phyloP scores from a whole-genome alignment of 2,113 vertebrate genomes.

The Perccottus glenii region DNA sequence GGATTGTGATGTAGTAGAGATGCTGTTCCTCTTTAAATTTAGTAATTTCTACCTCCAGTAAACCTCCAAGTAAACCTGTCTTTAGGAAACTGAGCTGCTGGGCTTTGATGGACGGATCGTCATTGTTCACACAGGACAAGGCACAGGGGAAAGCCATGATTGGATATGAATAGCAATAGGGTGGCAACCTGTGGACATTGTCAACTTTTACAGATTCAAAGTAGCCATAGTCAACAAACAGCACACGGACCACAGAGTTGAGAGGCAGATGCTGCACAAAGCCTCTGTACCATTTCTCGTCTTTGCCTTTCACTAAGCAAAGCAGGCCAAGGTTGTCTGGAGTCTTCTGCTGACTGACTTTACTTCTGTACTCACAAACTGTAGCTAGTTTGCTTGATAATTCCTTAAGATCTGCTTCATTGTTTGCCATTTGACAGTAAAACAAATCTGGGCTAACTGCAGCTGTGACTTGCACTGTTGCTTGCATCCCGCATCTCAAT shows the following conservation, averaged over 20 bases:
- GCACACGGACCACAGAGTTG: constrained; percentile 80
- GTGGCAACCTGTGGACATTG: constrained; percentile 80
- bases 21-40: constrained; percentile 66
- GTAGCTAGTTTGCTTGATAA: constrained; percentile 79
- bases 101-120: constrained; percentile 62
- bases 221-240: constrained; percentile 90
- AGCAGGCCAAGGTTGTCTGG: constrained; percentile 83
- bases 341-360: constrained; percentile 41
- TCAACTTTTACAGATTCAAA: constrained; percentile 81
- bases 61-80: constrained; percentile 79
- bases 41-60: constrained; percentile 76
- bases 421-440: constrained; percentile 84
- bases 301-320: constrained; percentile 86
- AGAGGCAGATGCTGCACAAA: constrained; percentile 84
- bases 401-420: constrained; percentile 77
- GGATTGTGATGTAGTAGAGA: constrained; percentile 82
- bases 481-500: constrained; percentile 76
- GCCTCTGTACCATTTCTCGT: constrained; percentile 88
- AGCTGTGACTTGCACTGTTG: constrained; percentile 82
- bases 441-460: constrained; percentile 82
- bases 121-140: constrained; percentile 72
- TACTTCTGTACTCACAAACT: constrained; percentile 71
- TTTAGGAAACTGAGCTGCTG: constrained; percentile 81
- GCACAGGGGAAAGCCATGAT: constrained; percentile 87
- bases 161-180: constrained; percentile 79